Percentiles rank a stretch among this genome's conserved stretches.
Conservation (phyloP, 2,888 invertebrate species). For the Acronicta psi region DNA sequence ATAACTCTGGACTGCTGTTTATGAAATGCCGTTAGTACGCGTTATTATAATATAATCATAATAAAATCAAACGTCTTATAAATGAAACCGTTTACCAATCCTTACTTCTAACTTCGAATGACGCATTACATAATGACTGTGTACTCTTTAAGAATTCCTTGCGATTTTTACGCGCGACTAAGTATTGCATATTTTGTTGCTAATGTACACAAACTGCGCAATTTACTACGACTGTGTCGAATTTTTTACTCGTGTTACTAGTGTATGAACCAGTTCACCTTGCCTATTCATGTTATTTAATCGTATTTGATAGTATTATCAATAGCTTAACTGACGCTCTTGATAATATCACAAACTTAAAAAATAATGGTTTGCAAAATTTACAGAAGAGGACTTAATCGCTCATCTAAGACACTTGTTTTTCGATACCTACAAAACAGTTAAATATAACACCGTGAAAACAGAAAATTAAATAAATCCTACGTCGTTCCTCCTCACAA, state of each 20-base stretch:
- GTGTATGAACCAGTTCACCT: slow-evolving; percentile 39
- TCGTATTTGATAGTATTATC: slow-evolving; percentile 33
- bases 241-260: slow-evolving; percentile 29
- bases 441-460: too few relatives aligned
- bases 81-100: slow-evolving; percentile 10
- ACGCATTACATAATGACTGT: slow-evolving; percentile 10
- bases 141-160: slow-evolving; percentile 16
- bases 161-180: slow-evolving; percentile 9
- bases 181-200: slow-evolving; percentile 24
- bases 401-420: too few relatives aligned
- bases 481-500: slow-evolving; percentile 2
- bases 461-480: slow-evolving; percentile 1
- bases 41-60: neutral
- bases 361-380: slow-evolving; percentile 12
- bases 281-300: slow-evolving; percentile 36
- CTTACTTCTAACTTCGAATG: slow-evolving; percentile 14
- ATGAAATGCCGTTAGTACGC: neutral
- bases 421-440: too few relatives aligned
- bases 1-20: neutral
- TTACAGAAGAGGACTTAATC: too few relatives aligned
- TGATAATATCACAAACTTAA: slow-evolving; percentile 24
- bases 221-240: slow-evolving; percentile 34
- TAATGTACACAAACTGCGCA: slow-evolving; percentile 51
- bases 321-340: slow-evolving; percentile 11
- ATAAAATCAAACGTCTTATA: slow-evolving; percentile 9